These are phyloP conservation scores for Xestia sexstrigata DNA, from an alignment of 2,888 invertebrate genomes.

Conservation along the genomic window DNA sequence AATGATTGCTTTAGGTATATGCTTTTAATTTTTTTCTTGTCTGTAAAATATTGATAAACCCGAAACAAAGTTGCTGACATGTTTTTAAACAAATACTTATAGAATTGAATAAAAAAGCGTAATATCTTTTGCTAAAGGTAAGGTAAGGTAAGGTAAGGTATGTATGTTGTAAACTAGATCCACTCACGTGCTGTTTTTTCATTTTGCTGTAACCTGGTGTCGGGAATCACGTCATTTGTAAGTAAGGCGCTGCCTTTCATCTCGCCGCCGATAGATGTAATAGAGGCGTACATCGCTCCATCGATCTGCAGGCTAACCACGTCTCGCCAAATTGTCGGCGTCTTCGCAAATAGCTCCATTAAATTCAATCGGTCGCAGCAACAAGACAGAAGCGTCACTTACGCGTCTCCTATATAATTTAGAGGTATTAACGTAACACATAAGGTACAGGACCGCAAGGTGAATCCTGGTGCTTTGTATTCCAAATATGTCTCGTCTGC, in stretches of 20 bases:
- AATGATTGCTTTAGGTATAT: neutral
- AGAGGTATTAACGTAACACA: conserved; percentile 79
- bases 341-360: conserved; percentile 84
- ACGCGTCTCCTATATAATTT: conserved; percentile 83
- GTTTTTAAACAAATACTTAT: conserved; percentile 11
- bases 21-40: neutral
- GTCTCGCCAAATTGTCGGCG: conserved; percentile 80
- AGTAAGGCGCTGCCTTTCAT: conserved; percentile 68
- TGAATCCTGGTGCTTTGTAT: conserved; percentile 74
- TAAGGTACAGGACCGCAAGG: conserved; percentile 66
- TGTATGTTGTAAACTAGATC: conserved; percentile 40
- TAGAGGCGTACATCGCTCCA: conserved; percentile 60
- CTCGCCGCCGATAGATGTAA: conserved; percentile 71
- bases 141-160: too few relatives aligned
- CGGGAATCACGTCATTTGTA: conserved; percentile 63
- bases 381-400: conserved; percentile 83
- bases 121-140: conserved; percentile 6
- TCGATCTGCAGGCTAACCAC: conserved; percentile 77
- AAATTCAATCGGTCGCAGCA: conserved; percentile 84
- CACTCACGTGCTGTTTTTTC: conserved; percentile 54
- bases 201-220: conserved; percentile 58
- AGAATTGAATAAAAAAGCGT: conserved; percentile 41
- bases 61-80: neutral
- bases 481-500: conserved; percentile 73
- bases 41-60: conserved; percentile 6